Conservation (phyloP, 2,888 invertebrate genomes). For the Caenorhabditis wallacei region DNA sequence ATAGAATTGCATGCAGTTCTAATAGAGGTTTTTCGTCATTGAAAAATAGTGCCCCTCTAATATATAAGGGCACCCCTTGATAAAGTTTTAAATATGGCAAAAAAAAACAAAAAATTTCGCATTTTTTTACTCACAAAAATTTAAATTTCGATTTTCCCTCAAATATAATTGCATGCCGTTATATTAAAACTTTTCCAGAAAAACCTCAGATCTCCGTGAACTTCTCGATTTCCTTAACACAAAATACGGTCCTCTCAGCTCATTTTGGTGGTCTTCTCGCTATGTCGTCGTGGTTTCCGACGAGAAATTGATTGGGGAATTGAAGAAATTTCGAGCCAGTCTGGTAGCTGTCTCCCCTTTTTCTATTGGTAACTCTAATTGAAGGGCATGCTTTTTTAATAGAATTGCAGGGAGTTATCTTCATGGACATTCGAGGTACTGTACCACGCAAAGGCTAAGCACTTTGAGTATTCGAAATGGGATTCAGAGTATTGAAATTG, state of each 20-base stretch:
- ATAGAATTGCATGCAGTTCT: too few species aligned
- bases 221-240: slow-evolving; percentile 45
- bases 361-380: slow-evolving; percentile 14
- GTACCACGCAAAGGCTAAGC: slow-evolving; percentile 14
- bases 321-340: slow-evolving; percentile 40
- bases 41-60: too few species aligned
- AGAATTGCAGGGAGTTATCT: slow-evolving; percentile 44
- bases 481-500: neutral
- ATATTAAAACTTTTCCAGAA: too few species aligned
- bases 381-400: neutral
- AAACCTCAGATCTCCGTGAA: slow-evolving; percentile 13
- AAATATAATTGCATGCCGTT: too few species aligned
- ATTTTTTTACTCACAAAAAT: too few species aligned
- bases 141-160: too few species aligned
- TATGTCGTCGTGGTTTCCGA: slow-evolving; percentile 53
- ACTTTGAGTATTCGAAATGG: neutral
- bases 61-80: too few species aligned
- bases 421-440: slow-evolving; percentile 30
- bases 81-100: neutral
- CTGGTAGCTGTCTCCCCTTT: slow-evolving; percentile 51
- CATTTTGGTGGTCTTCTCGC: slow-evolving; percentile 59
- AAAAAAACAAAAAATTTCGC: neutral
- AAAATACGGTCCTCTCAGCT: slow-evolving; percentile 54
- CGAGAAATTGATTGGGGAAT: slow-evolving; percentile 35
- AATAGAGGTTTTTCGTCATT: too few species aligned